Evolutionary conservation across 2,888 invertebrate genomes (phyloP).

Genomic region (Metopia argyrocephala): DNA sequence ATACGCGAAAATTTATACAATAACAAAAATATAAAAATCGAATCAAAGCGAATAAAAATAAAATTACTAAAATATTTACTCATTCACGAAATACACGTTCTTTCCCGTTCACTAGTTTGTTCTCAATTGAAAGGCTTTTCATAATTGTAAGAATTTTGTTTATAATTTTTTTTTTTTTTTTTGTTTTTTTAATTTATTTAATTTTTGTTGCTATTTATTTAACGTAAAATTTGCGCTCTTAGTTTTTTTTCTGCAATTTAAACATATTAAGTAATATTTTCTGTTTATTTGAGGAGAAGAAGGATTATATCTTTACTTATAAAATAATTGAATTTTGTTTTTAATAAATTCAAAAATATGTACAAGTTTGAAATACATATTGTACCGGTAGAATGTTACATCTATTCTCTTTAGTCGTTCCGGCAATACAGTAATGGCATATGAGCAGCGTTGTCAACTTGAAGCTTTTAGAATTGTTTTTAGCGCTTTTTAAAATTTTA

Average conservation of each 20-base stretch:
- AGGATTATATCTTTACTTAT: conserved; percentile 19
- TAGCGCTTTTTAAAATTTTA: no score
- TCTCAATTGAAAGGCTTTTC: conserved; percentile 60
- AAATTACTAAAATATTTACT: not conserved
- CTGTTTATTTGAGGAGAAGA: conserved; percentile 1
- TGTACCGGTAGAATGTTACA: conserved; percentile 21
- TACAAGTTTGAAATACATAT: no score
- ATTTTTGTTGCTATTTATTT: conserved; percentile 40
- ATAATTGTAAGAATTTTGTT: conserved; percentile 59
- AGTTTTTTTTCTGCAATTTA: conserved; percentile 22
- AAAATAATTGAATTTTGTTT: no score
- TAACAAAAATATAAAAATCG: conserved; percentile 31
- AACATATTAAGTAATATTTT: conserved; percentile 31
- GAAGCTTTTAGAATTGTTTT: no score
- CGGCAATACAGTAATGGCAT: no score
- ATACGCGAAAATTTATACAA: conserved; percentile 26
- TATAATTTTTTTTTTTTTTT: conserved; percentile 61
- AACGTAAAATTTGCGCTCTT: conserved; percentile 46
- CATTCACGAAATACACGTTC: conserved; percentile 50
- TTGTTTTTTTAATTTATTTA: conserved; percentile 19
- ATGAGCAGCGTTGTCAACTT: no score
- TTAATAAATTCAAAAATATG: no score
- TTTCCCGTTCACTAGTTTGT: conserved; percentile 65
- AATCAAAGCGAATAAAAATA: conserved; percentile 48
- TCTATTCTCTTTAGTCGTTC: conserved; percentile 27